Evolutionary conservation across 2,113 vertebrate species (phyloP), one percentile per base, ranked within the genome.

Genomic region (Ariopsis seemanni): DNA sequence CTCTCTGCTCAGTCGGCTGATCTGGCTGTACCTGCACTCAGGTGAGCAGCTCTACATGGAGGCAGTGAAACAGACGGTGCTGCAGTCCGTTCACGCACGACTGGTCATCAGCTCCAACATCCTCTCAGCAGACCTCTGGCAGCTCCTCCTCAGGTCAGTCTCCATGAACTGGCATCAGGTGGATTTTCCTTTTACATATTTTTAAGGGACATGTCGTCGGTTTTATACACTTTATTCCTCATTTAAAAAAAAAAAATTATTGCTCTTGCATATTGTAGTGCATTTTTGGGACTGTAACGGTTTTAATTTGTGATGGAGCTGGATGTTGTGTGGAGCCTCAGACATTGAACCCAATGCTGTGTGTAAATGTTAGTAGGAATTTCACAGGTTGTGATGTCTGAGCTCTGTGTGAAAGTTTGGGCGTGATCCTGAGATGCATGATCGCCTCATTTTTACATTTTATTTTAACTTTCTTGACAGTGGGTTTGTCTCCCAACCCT

Each of bases 1-100:
- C 14, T 91, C 93, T 9, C 90, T 90, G 85, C 85, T 94, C 65
- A 89, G 90, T 86, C 89, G 93, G 22, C 74, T 93, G 11, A 80
- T 94, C 87, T 94, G 94, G 94, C 90, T 94, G 7, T 94, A 92
- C 84, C 90, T 94, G 65, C 91, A 94, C 89, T 93, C 93, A 0
- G 93, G 93, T 11, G 92, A 93, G 87, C 88, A 89, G 88, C 55
- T 90, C 2, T 94, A 92, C 89, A 89, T 94, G 90, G 89, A 93
- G 53, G 90, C 89, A 7, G 82, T 92, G 86, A 93, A 94, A 82
- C 91, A 86, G 48, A 85, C 92, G 90, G 92, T 93, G 27, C 88
- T 91, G 57, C 90, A 92, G 84, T 90, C 83, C 75, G 92, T 91
- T 63, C 89, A 91, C 25, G 83, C 84, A 55, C 91, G 78, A 17